These are phyloP conservation scores for Centroberyx gerrardi DNA, from an alignment of 2,797 vertebrate genomes.

Conservation along the genomic window DNA sequence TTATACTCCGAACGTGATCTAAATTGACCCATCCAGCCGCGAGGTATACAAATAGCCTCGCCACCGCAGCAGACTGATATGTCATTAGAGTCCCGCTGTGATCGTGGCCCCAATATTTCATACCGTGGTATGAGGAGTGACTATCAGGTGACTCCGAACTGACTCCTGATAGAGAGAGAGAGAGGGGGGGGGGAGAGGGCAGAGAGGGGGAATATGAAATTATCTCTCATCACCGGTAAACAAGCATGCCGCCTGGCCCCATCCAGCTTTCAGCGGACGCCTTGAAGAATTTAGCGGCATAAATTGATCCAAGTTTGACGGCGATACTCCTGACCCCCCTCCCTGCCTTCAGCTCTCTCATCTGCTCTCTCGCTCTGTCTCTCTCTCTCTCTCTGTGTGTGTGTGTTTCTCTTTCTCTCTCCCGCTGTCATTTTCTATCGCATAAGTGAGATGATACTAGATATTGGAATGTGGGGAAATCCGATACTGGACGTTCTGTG, in stretches of 20 bases:
- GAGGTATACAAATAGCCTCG: conserved; percentile 84
- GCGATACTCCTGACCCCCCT: background rate
- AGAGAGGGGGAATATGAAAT: conserved; percentile 84
- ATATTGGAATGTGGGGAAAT: too few relatives aligned
- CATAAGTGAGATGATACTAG: too few relatives aligned
- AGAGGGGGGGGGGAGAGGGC: background rate
- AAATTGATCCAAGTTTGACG: conserved; percentile 60
- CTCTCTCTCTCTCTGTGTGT: background rate
- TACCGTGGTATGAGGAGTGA: conserved; percentile 80
- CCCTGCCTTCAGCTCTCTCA: background rate
- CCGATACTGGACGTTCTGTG: too few relatives aligned
- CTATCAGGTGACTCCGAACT: conserved; percentile 82
- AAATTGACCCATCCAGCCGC: conserved; percentile 83
- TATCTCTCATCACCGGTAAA: conserved; percentile 87
- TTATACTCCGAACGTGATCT: conserved; percentile 75
- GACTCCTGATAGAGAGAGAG: conserved; percentile 24
- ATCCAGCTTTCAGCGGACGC: conserved; percentile 83
- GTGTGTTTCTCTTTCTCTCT: conserved; percentile 15
- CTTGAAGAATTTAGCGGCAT: conserved; percentile 66
- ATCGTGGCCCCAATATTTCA: conserved; percentile 89
- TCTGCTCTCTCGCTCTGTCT: background rate
- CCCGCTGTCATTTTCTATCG: conserved; percentile 5
- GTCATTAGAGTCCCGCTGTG: conserved; percentile 89
- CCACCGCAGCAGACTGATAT: conserved; percentile 85
- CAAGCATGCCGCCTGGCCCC: conserved; percentile 75